Conservation (phyloP, 2,888 invertebrate genomes). For the Drosophila demipolita region DNA sequence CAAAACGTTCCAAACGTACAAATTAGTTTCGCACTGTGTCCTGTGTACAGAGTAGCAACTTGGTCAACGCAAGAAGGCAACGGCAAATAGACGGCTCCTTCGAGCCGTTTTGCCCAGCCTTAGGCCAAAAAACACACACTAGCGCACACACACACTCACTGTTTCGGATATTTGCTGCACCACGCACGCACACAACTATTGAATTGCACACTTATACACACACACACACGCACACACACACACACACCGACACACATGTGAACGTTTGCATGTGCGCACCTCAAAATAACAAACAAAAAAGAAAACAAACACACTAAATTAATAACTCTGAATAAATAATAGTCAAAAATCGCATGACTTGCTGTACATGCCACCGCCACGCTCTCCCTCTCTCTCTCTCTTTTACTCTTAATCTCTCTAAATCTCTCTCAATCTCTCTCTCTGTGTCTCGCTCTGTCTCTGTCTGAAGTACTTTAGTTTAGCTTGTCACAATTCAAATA, state of each 20-base stretch:
- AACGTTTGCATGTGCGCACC: constrained; percentile 79
- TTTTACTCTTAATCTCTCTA: constrained; percentile 22
- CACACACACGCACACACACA: not conserved
- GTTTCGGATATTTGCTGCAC: constrained; percentile 44
- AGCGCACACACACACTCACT: constrained; percentile 16
- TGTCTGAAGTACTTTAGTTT: constrained; percentile 24
- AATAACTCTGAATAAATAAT: constrained; percentile 57
- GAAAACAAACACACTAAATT: constrained; percentile 30
- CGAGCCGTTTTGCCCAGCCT: constrained; percentile 5
- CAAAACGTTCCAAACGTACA: constrained; percentile 59
- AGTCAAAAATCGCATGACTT: constrained; percentile 61
- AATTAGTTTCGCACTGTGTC: constrained; percentile 52
- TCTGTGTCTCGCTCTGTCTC: constrained; percentile 2
- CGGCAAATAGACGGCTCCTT: constrained; percentile 10
- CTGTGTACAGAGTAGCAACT: constrained; percentile 31
- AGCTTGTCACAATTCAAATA: constrained; percentile 38
- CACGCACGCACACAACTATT: constrained; percentile 50
- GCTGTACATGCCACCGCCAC: constrained; percentile 47
- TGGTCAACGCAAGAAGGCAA: constrained; percentile 33
- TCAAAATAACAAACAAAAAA: constrained; percentile 30
- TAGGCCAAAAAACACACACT: constrained; percentile 26
- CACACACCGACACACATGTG: constrained; percentile 35
- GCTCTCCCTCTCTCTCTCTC: constrained; percentile 25
- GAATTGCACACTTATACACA: constrained; percentile 38
- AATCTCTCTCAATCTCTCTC: constrained; percentile 1